Percentiles rank a stretch among this genome's conserved stretches.
These are phyloP conservation scores for Chrysogorgia sp. DNA, from an alignment of 92 coral and sea anemone genomes.

Conservation along the genomic window DNA sequence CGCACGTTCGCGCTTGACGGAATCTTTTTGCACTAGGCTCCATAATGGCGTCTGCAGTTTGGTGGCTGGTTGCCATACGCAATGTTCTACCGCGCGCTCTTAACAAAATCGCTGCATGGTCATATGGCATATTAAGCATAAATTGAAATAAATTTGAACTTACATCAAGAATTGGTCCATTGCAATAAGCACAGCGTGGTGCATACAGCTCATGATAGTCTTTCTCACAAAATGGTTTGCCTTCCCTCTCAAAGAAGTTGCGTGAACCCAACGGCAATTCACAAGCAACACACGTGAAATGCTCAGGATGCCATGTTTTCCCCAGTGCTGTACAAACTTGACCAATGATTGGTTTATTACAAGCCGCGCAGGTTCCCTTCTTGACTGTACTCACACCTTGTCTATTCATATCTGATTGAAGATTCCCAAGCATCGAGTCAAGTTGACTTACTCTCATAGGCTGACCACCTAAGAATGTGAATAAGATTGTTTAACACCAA, in stretches of 20 bases:
- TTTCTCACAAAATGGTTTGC: conserved; percentile 94
- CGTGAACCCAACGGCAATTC: conserved; percentile 90
- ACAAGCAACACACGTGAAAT: conserved; percentile 94
- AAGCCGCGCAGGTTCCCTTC: conserved; percentile 94
- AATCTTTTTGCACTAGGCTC: too few species aligned
- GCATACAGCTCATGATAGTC: conserved; percentile 98
- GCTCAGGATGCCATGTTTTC: conserved; percentile 99
- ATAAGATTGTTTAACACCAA: neutral
- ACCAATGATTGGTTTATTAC: conserved; percentile 96
- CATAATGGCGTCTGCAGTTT: too few species aligned
- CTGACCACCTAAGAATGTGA: conserved; percentile 52
- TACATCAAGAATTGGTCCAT: conserved; percentile 97
- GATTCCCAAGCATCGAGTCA: conserved; percentile 95
- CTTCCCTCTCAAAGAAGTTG: conserved; percentile 98
- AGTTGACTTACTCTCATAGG: conserved; percentile 96
- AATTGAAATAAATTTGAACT: too few species aligned
- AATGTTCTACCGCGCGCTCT: too few species aligned
- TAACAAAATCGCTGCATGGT: too few species aligned
- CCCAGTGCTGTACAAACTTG: conserved; percentile 99
- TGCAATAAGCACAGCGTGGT: conserved; percentile 97
- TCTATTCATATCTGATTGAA: conserved; percentile 95
- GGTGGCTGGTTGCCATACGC: too few species aligned
- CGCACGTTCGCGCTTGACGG: too few species aligned
- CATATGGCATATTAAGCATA: too few species aligned
- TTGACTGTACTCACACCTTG: conserved; percentile 98